phyloP scores from a whole-genome alignment of 2,113 vertebrate genomes.

The Ranitomeya imitator region DNA sequence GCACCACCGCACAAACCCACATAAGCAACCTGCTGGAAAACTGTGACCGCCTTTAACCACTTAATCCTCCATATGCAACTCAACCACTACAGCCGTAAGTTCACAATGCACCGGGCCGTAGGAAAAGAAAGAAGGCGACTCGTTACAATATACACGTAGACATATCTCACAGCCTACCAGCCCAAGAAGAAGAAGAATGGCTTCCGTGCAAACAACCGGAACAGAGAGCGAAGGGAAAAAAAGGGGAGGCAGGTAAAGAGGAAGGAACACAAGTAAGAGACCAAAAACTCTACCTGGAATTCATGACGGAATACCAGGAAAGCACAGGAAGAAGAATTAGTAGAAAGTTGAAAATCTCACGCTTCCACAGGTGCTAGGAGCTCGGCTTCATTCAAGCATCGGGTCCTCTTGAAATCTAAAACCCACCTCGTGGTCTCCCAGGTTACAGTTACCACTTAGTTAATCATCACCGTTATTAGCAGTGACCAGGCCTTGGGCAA shows the following conservation, averaged over 20 bases:
- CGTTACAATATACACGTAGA: background rate
- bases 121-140: background rate
- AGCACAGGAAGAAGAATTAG: slow-evolving; percentile 43
- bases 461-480: slow-evolving; percentile 91
- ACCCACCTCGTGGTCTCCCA: slow-evolving; percentile 79
- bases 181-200: slow-evolving; percentile 21
- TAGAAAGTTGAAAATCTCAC: slow-evolving; percentile 66
- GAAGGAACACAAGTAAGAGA: slow-evolving; percentile 69
- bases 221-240: slow-evolving; percentile 42
- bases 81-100: background rate
- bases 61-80: background rate
- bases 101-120: background rate
- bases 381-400: slow-evolving; percentile 71
- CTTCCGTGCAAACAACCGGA: slow-evolving; percentile 14
- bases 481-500: slow-evolving; percentile 77
- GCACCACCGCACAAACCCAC: slow-evolving; percentile 54
- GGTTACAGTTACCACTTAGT: slow-evolving; percentile 82
- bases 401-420: slow-evolving; percentile 86
- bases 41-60: slow-evolving; percentile 12
- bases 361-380: slow-evolving; percentile 72
- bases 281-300: slow-evolving; percentile 75
- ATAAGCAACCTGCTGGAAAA: background rate
- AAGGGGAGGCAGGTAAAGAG: slow-evolving; percentile 57
- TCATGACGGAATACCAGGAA: slow-evolving; percentile 68
- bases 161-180: background rate